Evolutionary conservation across 2,888 invertebrate genomes (phyloP).

Genomic region (Xanthorhoe designata): DNA sequence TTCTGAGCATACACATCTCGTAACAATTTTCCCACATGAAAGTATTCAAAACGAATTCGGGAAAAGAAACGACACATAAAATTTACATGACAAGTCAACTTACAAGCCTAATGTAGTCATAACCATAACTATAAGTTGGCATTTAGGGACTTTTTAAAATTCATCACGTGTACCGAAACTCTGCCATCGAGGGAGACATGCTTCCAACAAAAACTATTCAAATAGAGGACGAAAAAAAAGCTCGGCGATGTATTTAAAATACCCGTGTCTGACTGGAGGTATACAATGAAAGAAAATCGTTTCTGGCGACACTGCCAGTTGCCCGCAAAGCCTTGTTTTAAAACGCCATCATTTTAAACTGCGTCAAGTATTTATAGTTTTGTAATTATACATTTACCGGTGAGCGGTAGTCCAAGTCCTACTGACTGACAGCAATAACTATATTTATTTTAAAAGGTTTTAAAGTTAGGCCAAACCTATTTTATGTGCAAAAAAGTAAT

Average conservation of each 20-base stretch:
- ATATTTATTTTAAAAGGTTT: background rate
- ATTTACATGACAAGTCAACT: slow-evolving; percentile 74
- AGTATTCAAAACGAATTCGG: slow-evolving; percentile 56
- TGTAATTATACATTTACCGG: background rate
- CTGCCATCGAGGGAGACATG: slow-evolving; percentile 67
- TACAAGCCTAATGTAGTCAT: slow-evolving; percentile 68
- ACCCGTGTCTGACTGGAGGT: slow-evolving; percentile 62
- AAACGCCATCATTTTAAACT: slow-evolving; percentile 38
- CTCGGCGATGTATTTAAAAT: slow-evolving; percentile 73
- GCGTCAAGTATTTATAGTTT: background rate
- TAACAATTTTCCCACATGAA: slow-evolving; percentile 57
- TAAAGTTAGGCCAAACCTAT: background rate
- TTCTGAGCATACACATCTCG: slow-evolving; percentile 56
- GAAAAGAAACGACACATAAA: slow-evolving; percentile 60
- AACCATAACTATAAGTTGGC: slow-evolving; percentile 68
- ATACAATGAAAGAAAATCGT: slow-evolving; percentile 75
- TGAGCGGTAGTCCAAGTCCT: too few species aligned
- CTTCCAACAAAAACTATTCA: slow-evolving; percentile 65
- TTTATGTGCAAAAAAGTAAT: background rate
- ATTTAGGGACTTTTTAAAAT: slow-evolving; percentile 76
- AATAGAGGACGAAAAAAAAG: slow-evolving; percentile 36
- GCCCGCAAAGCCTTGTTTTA: slow-evolving; percentile 59
- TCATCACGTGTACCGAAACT: slow-evolving; percentile 73
- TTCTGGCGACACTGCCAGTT: slow-evolving; percentile 67
- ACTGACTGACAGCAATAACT: too few species aligned